Evolutionary conservation across 2,888 invertebrate genomes (phyloP), one percentile per base, ranked within the genome.

Genomic region (Apamea anceps): DNA sequence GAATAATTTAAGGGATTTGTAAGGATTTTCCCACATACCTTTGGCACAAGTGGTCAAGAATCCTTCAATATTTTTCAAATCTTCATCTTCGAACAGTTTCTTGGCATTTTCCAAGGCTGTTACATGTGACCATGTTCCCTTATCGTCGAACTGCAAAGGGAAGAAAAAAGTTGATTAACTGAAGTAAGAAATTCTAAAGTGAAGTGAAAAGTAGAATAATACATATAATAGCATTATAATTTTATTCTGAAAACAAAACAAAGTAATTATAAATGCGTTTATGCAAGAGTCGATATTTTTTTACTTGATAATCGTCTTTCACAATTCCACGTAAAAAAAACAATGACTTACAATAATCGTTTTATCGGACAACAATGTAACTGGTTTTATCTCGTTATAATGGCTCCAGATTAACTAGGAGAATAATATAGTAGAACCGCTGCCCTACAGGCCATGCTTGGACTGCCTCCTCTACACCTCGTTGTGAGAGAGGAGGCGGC

Each of bases 141-240:
- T 89, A 57, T 93, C 94, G 77, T 95, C 92, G 77, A 95, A 89
- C 95, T 95, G 87, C 7, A n/a, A 73, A 37, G 0, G 8, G 3
- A 79, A 62, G 5, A 21, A 51, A 77, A 32, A 32, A 21, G 3
- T 28, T 42, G 2, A 32, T 37, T 42, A 45, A 18, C 0, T n/a
- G 10, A 57, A 1, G 5, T 8, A 7, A 45, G 0, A 73, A 37
- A 10, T 28, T 0, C 2, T 42, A 10, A 21, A n/a, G 1, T 32
- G 5, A 45, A 32, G 12, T 65, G 25, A 51, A n/a, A 28, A 13
- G 5, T 1, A 8, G 5, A 25, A 25, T 3, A 28, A 75, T 70
- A 70, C 3, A 4, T 13, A 15, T 3, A 18, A 70, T 8, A 21
- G 21, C 5, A 57, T 28, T 60, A 21, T 25, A 37, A 15, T 60